phyloP scores from a whole-genome alignment of 2,797 vertebrate species.

The Anas bernieri region DNA sequence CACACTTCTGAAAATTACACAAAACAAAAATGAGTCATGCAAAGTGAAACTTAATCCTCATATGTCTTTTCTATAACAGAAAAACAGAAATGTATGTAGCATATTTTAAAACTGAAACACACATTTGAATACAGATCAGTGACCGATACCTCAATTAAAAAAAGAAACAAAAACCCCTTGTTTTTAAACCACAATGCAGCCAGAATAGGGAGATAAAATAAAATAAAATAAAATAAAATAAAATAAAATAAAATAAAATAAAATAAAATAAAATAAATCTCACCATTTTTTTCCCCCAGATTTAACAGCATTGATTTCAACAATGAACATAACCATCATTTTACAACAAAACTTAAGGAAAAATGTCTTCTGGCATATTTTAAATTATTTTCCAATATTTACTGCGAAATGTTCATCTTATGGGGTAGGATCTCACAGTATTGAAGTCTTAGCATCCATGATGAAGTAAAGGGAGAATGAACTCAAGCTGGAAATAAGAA shows the following conservation, averaged over 20 bases:
- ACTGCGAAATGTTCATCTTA: not conserved
- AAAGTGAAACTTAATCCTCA: not conserved
- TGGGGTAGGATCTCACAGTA: not conserved
- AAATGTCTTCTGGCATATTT: not conserved
- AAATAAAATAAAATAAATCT: not conserved
- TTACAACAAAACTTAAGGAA: not conserved
- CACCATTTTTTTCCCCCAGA: not conserved
- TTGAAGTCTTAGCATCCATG: not conserved
- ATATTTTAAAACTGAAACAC: not conserved
- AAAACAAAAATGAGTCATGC: not conserved
- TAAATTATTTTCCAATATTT: not conserved
- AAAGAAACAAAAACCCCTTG: accelerated
- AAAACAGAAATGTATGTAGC: not conserved
- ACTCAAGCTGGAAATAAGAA: not conserved
- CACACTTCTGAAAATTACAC: not conserved
- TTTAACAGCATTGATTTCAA: not conserved
- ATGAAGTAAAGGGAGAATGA: not conserved
- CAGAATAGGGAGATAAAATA: not conserved
- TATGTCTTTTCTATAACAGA: not conserved
- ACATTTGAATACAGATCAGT: not conserved
- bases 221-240: no score
- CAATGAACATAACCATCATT: not conserved
- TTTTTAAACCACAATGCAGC: not conserved
- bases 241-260: not conserved
- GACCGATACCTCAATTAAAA: not conserved